Conservation (phyloP, 1,140 invertebrate genomes). For the Venturia canescens region DNA sequence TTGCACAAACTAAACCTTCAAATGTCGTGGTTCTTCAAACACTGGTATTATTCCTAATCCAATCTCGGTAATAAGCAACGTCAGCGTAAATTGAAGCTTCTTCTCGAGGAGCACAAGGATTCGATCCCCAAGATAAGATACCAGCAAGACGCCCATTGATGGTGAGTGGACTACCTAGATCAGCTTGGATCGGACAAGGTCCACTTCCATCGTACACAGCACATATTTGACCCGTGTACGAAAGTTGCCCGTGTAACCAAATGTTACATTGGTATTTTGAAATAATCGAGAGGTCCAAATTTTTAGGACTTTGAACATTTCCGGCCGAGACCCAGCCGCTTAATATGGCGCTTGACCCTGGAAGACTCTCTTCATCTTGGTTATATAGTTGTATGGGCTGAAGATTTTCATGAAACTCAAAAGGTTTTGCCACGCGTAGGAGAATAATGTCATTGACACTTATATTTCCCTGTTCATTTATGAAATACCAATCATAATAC, state of each 20-base stretch:
- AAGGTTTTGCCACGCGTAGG: neutral
- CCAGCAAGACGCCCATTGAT: neutral
- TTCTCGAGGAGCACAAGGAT: neutral
- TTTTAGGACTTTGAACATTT: neutral
- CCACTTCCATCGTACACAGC: neutral
- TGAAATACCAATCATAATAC: neutral
- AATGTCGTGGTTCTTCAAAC: neutral
- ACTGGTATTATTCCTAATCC: neutral
- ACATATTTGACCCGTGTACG: neutral
- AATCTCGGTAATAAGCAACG: neutral
- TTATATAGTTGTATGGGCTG: neutral
- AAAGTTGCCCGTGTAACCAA: neutral
- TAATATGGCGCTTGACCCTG: neutral
- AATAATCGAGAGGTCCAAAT: neutral
- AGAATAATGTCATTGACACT: neutral
- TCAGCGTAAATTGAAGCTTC: neutral
- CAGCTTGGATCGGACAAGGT: neutral
- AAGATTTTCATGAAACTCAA: neutral
- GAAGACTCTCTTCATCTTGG: neutral
- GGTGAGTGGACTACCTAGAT: neutral
- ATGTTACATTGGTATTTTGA: neutral
- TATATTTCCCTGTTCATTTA: neutral
- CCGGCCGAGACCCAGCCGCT: neutral
- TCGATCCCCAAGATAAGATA: neutral
- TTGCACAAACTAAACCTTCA: too few relatives aligned